A percentile compares a stretch with the other conserved stretches of the same genome.
Conservation (phyloP, 1,140 invertebrate genomes). For the Tetramorium alpestre region DNA sequence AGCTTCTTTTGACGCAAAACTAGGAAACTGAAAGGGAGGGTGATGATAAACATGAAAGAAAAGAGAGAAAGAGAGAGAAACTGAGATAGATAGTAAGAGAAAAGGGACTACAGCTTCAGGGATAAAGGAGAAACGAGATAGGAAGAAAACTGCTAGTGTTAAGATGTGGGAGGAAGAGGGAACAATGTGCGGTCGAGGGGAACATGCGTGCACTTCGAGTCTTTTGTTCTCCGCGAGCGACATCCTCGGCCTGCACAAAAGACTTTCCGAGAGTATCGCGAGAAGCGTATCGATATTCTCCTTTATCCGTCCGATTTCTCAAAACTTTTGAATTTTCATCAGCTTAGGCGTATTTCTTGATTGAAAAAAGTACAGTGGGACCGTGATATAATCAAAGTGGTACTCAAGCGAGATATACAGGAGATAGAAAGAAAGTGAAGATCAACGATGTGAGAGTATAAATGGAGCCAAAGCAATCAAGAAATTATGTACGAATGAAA, state of each 20-base stretch:
- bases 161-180: background rate
- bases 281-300: conserved; percentile 21
- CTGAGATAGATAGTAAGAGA: conserved; percentile 9
- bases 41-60: conserved; percentile 67
- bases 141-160: background rate
- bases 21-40: conserved; percentile 77
- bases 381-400: background rate
- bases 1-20: conserved; percentile 83
- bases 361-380: conserved; percentile 58
- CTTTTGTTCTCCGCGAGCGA: conserved; percentile 47
- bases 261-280: conserved; percentile 41
- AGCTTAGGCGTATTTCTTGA: conserved; percentile 19
- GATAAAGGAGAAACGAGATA: background rate
- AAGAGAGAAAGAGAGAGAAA: conserved; percentile 53
- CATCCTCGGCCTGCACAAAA: conserved; percentile 33
- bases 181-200: conserved; percentile 56
- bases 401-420: conserved; percentile 22
- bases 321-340: conserved; percentile 35
- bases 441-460: conserved; percentile 37
- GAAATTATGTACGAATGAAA: conserved; percentile 24
- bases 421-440: conserved; percentile 6
- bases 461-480: conserved; percentile 30
- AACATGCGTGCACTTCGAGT: conserved; percentile 73
- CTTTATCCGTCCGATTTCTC: conserved; percentile 15
- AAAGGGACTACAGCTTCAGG: background rate